Percentiles rank a stretch among this genome's conserved stretches.
Evolutionary conservation across 92 coral and sea anemone species (phyloP).

Genomic region (Umimayanthus kanabou): DNA sequence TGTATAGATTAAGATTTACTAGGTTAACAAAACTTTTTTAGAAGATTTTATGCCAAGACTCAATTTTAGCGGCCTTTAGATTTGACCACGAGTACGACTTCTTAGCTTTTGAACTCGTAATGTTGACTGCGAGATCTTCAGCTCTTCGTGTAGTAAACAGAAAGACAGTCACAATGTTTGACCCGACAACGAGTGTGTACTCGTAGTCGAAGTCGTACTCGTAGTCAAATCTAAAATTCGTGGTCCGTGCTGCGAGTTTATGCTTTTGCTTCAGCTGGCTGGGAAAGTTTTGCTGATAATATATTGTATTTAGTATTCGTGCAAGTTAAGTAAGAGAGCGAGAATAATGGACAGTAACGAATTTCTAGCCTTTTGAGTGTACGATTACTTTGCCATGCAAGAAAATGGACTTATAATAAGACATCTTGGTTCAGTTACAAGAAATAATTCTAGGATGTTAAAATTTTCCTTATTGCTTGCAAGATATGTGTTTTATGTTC

Average conservation of each 20-base stretch:
- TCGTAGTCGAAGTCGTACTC: too few species aligned
- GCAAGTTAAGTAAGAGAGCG: neutral
- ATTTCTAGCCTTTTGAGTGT: neutral
- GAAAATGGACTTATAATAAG: neutral
- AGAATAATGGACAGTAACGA: neutral
- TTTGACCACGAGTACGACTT: too few species aligned
- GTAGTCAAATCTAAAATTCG: too few species aligned
- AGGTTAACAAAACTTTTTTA: neutral
- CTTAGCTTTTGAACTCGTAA: too few species aligned
- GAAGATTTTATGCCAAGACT: neutral
- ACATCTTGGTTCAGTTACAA: too few species aligned
- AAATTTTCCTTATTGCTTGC: neutral
- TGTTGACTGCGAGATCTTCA: too few species aligned
- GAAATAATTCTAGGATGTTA: neutral
- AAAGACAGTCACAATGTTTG: too few species aligned
- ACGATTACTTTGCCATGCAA: too few species aligned
- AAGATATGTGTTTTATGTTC: neutral
- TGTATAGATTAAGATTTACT: neutral
- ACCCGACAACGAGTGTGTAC: too few species aligned
- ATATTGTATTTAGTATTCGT: neutral
- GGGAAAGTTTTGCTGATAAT: neutral
- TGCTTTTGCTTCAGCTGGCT: neutral
- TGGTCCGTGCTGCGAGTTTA: neutral
- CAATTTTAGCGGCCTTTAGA: too few species aligned
- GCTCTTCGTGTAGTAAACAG: too few species aligned